These are phyloP conservation scores for Aphaenogaster floridana DNA, from an alignment of 1,140 invertebrate genomes.

Conservation along the genomic window DNA sequence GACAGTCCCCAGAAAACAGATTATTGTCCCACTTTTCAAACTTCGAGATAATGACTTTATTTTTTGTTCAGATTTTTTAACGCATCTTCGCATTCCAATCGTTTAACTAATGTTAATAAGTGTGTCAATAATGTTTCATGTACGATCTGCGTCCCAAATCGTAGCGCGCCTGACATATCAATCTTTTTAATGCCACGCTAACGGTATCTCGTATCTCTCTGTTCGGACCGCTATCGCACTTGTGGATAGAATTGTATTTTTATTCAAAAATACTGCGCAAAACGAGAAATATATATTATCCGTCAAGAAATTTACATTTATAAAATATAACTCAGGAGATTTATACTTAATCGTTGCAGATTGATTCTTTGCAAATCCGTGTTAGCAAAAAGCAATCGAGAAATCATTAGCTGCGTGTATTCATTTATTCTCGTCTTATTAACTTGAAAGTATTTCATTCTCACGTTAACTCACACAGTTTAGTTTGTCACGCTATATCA, in stretches of 20 bases:
- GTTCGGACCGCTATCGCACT: conserved; percentile 4
- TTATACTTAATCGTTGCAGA: conserved; percentile 1
- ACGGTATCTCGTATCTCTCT: conserved; percentile 61
- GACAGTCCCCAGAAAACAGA: neutral
- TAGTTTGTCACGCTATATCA: neutral
- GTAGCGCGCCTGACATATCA: conserved; percentile 35
- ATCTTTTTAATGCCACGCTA: conserved; percentile 53
- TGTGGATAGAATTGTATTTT: conserved; percentile 55
- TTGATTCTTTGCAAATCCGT: neutral
- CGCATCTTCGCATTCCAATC: neutral
- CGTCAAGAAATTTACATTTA: conserved; percentile 34
- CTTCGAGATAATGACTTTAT: neutral
- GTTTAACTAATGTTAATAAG: conserved; percentile 16
- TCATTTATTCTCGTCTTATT: neutral
- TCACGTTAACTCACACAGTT: neutral
- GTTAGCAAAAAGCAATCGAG: neutral
- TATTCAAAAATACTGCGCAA: conserved; percentile 17
- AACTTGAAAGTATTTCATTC: conserved; percentile 7
- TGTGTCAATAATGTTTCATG: conserved; percentile 12
- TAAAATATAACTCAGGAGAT: neutral
- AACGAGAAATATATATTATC: conserved; percentile 25
- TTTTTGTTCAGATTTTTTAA: neutral
- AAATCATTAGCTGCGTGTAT: neutral
- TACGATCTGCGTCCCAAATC: conserved; percentile 24
- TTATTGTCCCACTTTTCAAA: neutral